Evolutionary conservation across 2,113 vertebrate species (phyloP).

Genomic region (Phrynosoma blainvillii): DNA sequence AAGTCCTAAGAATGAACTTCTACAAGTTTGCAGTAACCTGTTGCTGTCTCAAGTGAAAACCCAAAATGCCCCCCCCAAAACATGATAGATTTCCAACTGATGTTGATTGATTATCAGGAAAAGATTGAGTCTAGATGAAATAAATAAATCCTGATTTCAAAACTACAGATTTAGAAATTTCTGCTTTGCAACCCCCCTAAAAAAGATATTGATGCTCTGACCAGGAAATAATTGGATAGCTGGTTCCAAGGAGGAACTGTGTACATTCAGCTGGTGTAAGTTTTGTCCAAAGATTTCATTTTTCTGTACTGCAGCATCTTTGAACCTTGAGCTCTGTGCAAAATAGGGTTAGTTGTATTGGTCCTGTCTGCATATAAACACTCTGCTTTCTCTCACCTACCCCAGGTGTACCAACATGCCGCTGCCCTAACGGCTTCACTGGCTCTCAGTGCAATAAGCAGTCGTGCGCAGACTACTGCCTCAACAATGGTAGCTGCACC

Average conservation of each 20-base stretch:
- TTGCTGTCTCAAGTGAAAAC: background rate
- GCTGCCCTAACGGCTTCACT: constrained; percentile 93
- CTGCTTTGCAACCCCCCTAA: background rate
- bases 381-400: background rate
- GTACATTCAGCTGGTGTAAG: too few relatives aligned
- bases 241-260: too few relatives aligned
- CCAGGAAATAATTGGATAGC: background rate
- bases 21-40: background rate
- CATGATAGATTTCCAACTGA: background rate
- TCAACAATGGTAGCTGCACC: constrained; percentile 87
- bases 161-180: background rate
- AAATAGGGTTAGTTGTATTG: background rate
- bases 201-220: background rate
- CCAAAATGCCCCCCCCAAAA: too few relatives aligned
- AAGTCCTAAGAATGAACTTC: background rate
- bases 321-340: background rate
- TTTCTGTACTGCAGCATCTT: background rate
- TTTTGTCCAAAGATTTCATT: background rate
- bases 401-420: constrained; percentile 90
- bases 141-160: too few relatives aligned
- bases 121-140: background rate
- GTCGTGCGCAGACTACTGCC: constrained; percentile 87
- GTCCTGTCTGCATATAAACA: background rate
- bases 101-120: background rate
- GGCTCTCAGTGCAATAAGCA: constrained; percentile 88